phyloP scores from a whole-genome alignment of 1,140 invertebrate species.

The Muscidifurax raptorellus region DNA sequence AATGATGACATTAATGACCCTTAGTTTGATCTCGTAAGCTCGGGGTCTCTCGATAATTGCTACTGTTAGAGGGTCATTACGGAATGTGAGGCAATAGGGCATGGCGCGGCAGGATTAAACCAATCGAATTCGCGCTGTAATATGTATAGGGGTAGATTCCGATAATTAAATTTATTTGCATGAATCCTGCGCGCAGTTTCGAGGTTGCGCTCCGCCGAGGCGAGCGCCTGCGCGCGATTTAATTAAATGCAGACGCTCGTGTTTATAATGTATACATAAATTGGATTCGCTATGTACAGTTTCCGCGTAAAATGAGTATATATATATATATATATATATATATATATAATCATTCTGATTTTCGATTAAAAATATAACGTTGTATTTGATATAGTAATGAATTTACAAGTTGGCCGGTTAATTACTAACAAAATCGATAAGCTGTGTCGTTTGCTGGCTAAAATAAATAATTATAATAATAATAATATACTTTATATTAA shows the following conservation, averaged over 20 bases:
- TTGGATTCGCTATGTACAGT: neutral
- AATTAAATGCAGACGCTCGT: constrained; percentile 27
- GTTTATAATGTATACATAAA: constrained; percentile 10
- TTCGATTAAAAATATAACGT: neutral
- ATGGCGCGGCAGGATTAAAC: constrained; percentile 20
- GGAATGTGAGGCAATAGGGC: constrained; percentile 36
- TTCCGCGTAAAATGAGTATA: neutral
- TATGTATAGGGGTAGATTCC: constrained; percentile 8
- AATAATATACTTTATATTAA: too few species aligned
- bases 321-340: neutral
- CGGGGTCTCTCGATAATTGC: constrained; percentile 34
- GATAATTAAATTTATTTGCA: constrained; percentile 33
- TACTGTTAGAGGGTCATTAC: constrained; percentile 25
- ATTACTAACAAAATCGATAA: too few species aligned
- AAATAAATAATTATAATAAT: too few species aligned
- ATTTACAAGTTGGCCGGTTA: too few species aligned
- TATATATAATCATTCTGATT: neutral
- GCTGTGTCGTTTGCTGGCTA: too few species aligned
- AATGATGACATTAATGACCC: constrained; percentile 40
- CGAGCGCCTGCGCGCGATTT: neutral
- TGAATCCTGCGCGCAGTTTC: neutral
- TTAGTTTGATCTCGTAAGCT: constrained; percentile 45
- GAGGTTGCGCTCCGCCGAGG: neutral
- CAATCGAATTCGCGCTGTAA: constrained; percentile 27
- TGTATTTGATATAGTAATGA: too few species aligned